Conservation (phyloP, 2,888 invertebrate genomes). For the Acrobasis consociella region DNA sequence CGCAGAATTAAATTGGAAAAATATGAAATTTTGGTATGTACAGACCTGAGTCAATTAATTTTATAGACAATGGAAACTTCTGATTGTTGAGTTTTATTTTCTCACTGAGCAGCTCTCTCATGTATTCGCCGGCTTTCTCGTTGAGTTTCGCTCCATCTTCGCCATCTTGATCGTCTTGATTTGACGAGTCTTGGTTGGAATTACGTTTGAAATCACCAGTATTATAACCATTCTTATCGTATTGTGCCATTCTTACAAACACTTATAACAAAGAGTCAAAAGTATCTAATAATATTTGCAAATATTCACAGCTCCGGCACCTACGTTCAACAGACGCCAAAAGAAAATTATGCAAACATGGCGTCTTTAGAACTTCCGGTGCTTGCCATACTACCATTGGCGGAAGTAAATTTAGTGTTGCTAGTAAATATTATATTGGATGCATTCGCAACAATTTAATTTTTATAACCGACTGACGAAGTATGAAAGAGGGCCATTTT, state of each 20-base stretch:
- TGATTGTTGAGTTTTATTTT: slow-evolving; percentile 85
- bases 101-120: slow-evolving; percentile 88
- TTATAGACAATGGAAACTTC: slow-evolving; percentile 87
- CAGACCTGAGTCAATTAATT: slow-evolving; percentile 89
- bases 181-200: slow-evolving; percentile 51
- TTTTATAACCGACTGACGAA: too few species aligned
- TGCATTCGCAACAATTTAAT: not conserved
- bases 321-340: slow-evolving; percentile 4
- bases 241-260: slow-evolving; percentile 55
- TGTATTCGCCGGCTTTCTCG: slow-evolving; percentile 90
- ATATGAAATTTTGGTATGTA: not conserved
- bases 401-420: not conserved
- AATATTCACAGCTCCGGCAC: not conserved
- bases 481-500: too few species aligned
- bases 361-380: slow-evolving; percentile 15
- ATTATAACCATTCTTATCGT: slow-evolving; percentile 74
- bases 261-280: slow-evolving; percentile 5
- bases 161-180: slow-evolving; percentile 71
- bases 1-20: not conserved
- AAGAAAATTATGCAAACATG: not conserved
- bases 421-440: not conserved
- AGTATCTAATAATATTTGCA: not conserved
- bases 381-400: not conserved
- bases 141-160: slow-evolving; percentile 82
- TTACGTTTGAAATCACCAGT: slow-evolving; percentile 77